Evolutionary conservation across 1,140 invertebrate species (phyloP), one percentile per base, ranked within the genome.

Genomic region (Vanessa atalanta): DNA sequence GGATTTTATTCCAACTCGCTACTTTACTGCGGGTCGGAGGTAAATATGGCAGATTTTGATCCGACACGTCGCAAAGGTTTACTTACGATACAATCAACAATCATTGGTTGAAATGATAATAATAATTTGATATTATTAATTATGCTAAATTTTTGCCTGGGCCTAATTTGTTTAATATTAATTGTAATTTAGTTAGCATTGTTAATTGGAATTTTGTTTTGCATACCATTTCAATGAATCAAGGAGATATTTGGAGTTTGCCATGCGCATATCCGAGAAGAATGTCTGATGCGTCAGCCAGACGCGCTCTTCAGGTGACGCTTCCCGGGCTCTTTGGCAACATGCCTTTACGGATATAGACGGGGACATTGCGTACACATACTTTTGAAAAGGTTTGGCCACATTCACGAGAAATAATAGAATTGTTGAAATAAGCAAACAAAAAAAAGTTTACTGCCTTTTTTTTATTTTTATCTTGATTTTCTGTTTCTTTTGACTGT

Each of bases 341-440:
- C 1, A 65, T 88, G 88, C 88, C 88, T 83, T 88, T 76, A 87
- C 88, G 82, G 82, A 88, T 88, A 90, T 90, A 90, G 88, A 73
- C 85, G 55, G 65, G 61, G 71, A 72, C 64, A 61, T 67, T 50
- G 64, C 71, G 55, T 73, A 61, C 71, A 73, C 64, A 67, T 73
- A 73, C 71, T 73, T 66, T 23, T 57, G 51, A 43, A 57, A 53
- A 68, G 11, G 23, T 15, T 23, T 68, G 37, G 20, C 7, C 15
- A 26, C 23, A 60, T 26, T 60, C 55, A 26, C 55, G 55, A 13
- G 55, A n/a, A 26, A 43, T 43, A 43, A 43, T 43, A 43, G 7
- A 43, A 43, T 37, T 37, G 9, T 43, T 43, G 23, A 31, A 31
- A 31, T 31, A 31, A 31, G 26, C 3, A 31, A 31, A 5, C 2